A percentile compares a stretch with the other conserved stretches of the same genome.
phyloP scores from a whole-genome alignment of 2,888 invertebrate species.

The Artemia sp. region DNA sequence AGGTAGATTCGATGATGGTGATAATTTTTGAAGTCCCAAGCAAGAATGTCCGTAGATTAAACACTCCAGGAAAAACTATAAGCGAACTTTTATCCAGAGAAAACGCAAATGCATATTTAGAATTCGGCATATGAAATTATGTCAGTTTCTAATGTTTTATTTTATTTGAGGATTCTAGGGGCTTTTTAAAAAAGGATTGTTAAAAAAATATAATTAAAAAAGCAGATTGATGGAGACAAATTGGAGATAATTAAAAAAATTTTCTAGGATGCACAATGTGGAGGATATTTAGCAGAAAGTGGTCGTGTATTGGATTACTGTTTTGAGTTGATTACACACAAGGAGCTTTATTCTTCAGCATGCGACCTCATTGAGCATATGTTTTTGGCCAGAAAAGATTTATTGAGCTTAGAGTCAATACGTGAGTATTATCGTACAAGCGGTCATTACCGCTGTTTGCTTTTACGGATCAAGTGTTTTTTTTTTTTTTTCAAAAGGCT shows the following conservation, averaged over 20 bases:
- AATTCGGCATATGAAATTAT: no score
- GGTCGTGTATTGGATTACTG: constrained; percentile 9
- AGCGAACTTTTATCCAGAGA: no score
- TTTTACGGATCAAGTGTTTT: no score
- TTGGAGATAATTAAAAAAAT: background rate
- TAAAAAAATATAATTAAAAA: background rate
- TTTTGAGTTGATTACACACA: constrained; percentile 1
- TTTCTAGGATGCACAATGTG: background rate
- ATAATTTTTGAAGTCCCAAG: no score
- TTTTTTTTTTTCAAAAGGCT: no score
- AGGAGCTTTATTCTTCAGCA: constrained; percentile 19
- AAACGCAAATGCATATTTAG: no score
- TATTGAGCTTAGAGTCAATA: constrained; percentile 19
- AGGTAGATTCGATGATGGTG: no score
- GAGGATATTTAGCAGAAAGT: constrained; percentile 3
- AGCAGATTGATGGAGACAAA: background rate
- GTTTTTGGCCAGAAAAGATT: constrained; percentile 20
- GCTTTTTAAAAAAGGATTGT: background rate
- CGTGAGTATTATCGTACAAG: constrained; percentile 11
- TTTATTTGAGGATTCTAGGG: no score
- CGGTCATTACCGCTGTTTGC: no score
- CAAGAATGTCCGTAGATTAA: no score
- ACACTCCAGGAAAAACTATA: no score
- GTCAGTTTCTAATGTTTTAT: no score
- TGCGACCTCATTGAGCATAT: constrained; percentile 22